Conservation (phyloP, 2,797 vertebrate genomes). For the Tragopan temminckii region DNA sequence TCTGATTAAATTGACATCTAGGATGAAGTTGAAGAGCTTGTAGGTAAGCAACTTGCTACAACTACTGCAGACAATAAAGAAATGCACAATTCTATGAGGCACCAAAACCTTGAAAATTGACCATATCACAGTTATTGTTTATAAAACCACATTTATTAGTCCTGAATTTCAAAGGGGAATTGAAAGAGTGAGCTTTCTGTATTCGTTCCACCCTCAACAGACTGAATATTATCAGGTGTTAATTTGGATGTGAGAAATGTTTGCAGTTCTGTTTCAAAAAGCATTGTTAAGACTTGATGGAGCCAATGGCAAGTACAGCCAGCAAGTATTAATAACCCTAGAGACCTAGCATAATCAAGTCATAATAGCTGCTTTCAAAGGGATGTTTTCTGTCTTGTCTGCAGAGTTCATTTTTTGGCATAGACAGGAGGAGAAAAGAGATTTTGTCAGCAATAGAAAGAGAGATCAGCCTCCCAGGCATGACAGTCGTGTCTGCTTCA, state of each 20-base stretch:
- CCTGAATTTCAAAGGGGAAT: not conserved
- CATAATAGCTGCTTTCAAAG: constrained; percentile 21
- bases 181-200: not conserved
- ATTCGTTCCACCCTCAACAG: not conserved
- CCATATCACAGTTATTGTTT: not conserved
- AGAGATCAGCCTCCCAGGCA: constrained; percentile 17
- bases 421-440: not conserved
- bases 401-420: not conserved
- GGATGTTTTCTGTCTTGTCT: constrained; percentile 34
- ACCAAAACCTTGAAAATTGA: not conserved
- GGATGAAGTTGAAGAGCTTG: not conserved
- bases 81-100: not conserved
- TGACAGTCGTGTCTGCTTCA: not conserved
- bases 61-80: not conserved
- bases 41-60: not conserved
- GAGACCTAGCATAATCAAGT: constrained; percentile 32
- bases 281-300: constrained; percentile 38
- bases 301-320: constrained; percentile 42
- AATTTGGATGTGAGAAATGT: constrained; percentile 24
- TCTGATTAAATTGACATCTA: not conserved
- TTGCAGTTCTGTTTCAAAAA: constrained; percentile 37
- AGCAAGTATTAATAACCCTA: constrained; percentile 35
- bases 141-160: not conserved
- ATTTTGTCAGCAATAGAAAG: not conserved
- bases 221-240: constrained; percentile 37